Base-by-base conservation (phyloP, 2,888 invertebrate genomes). In the Dioctria rufipes region DNA sequence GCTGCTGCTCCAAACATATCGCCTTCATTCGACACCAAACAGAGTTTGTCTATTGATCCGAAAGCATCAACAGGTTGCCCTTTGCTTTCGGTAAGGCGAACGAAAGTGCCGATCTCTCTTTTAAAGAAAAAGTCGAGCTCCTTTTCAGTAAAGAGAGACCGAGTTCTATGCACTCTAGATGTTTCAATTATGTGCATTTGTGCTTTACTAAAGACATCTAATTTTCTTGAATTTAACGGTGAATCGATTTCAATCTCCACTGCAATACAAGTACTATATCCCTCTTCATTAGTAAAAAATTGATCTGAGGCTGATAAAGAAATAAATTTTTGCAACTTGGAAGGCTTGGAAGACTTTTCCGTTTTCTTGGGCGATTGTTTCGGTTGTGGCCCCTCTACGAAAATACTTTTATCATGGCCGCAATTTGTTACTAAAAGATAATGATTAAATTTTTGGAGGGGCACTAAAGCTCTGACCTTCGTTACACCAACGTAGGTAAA, bases 1-100 rank as follows among this genome's bases (percentile, higher is more conserved):
- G 66, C 66, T 42, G 61, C 40, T 43, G 63, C 51, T 42, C 80
- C 80, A 37, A 75, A 77, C 6, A 80, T 37, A 40, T 81, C 54
- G 8, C 73, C 58, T 51, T 79, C 79, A 11, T 46, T 46, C 5
- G 46, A 46, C 46, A 8, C 8, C 5, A 46, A 6, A 46, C 5
- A 46, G 5, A 46, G 8, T 6, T 5, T 8, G 46, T 46, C 8
- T 46, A 49, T 25, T 25, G 25, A 25, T 25, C 25, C 25, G 2
- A 25, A 60, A 9, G 67, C 5, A 37, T 8, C 37, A 2, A 5
- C 63, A 39, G 11, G 63, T 5, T 11, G 4, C 39, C 11, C 9
- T 43, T 43, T 67, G n/a, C 4, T 13, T 67, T 42, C 46, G 9
- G 51, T 39, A 11, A 39, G 11, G 8, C 25, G 6, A n/a, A n/a